Evolutionary conservation across 1,140 invertebrate species (phyloP), one percentile per base, ranked within the genome.

Genomic region (Homarus americanus): DNA sequence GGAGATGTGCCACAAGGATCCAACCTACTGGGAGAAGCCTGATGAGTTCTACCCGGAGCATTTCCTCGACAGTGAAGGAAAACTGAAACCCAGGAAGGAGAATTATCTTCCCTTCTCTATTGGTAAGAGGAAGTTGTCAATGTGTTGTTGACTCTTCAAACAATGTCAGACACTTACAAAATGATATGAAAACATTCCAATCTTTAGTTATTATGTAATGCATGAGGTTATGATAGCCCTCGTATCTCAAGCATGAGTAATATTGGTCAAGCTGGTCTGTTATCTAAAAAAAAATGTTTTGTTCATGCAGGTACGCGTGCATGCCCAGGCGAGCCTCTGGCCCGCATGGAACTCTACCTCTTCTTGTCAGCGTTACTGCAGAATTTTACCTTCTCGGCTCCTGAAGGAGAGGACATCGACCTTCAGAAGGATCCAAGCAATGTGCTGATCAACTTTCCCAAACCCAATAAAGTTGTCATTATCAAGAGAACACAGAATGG

Each of bases 291-390:
- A n/a, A n/a, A n/a, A n/a, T n/a, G n/a, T n/a, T n/a, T n/a, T n/a
- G n/a, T n/a, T 32, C 44, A 58, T 40, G 3, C 36, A 84, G 82
- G 82, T 28, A 20, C n/a, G 7, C 96, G 97, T 93, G 96, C 96
- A 66, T 99, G 98, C 93, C 96, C 98, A 93, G 98, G 98, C 17
- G 97, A 98, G 94, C 95, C 96, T 32, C 93, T 98, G 80, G 97
- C 97, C 0, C 96, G 96, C 93, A 96, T 97, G 89, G 98, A 98
- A 93, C 95, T 98, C 20, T 98, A 98, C 93, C 93, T 98, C 32
- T 97, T 98, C 93, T 96, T 96, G 3, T 96, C 97, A 2, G 95
- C 96, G 0, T 94, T 98, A 34, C 94, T 99, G 78, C 98, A 98
- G 94, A 96, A 95, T 76, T 98, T 97, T 90, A 96, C 95, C 5